Percentiles rank a stretch among this genome's conserved stretches.
phyloP scores from a whole-genome alignment of 2,797 vertebrate genomes.

The Hemibagrus guttatus region DNA sequence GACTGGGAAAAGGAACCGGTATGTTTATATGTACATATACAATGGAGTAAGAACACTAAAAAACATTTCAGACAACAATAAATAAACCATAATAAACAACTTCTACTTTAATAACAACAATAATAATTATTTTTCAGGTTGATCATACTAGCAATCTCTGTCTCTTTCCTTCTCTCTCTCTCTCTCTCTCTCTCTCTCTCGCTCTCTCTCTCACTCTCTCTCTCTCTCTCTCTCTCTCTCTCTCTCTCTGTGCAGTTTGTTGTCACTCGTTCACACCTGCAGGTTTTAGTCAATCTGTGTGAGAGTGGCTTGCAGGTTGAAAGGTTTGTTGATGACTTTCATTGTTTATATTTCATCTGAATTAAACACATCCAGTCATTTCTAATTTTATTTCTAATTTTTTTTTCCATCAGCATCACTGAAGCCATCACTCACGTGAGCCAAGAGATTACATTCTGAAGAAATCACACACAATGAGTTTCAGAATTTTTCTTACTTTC shows the following conservation, averaged over 20 bases:
- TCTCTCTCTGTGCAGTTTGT: background rate
- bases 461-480: background rate
- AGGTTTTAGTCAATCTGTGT: slow-evolving; percentile 34
- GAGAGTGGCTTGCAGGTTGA: slow-evolving; percentile 1
- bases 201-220: too few species aligned
- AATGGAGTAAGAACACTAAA: background rate
- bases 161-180: too few species aligned
- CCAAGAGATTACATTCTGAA: background rate
- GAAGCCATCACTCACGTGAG: slow-evolving; percentile 5
- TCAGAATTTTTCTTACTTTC: background rate
- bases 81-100: too few species aligned
- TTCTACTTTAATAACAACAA: too few species aligned
- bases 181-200: too few species aligned
- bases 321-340: slow-evolving; percentile 1
- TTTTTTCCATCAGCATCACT: slow-evolving; percentile 19
- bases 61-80: background rate
- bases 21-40: background rate
- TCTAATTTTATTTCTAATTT: background rate
- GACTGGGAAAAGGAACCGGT: slow-evolving; percentile 9
- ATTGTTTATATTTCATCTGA: background rate
- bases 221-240: background rate
- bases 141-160: too few species aligned
- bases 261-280: slow-evolving; percentile 12
- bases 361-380: too few species aligned
- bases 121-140: too few species aligned